These are phyloP conservation scores for Meganola albula DNA, from an alignment of 2,888 invertebrate genomes.

Conservation along the genomic window DNA sequence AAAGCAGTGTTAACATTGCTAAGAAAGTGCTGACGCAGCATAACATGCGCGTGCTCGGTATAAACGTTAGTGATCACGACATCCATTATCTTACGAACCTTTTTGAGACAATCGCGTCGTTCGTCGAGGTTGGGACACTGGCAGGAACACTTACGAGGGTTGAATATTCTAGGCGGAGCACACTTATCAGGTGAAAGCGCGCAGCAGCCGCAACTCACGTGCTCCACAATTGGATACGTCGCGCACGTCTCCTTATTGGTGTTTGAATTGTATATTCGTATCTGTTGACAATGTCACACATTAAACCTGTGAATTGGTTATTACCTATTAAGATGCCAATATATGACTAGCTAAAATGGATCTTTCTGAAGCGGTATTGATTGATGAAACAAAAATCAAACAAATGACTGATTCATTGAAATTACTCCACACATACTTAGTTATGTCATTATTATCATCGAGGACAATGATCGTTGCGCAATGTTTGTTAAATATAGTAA, in stretches of 20 bases:
- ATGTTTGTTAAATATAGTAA: constrained; percentile 32
- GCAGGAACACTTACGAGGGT: constrained; percentile 73
- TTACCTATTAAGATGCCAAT: too few relatives aligned
- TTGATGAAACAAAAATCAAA: too few relatives aligned
- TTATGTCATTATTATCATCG: constrained; percentile 52
- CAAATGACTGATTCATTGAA: constrained; percentile 19
- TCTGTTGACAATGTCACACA: constrained; percentile 37
- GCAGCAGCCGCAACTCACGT: constrained; percentile 61
- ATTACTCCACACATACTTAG: constrained; percentile 16
- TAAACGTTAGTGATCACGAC: constrained; percentile 54
- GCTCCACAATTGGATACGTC: constrained; percentile 57
- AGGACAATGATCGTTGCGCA: constrained; percentile 36
- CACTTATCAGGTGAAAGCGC: constrained; percentile 44
- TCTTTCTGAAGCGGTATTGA: too few relatives aligned
- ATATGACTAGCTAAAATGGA: too few relatives aligned
- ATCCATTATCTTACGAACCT: constrained; percentile 75
- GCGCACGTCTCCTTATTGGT: constrained; percentile 60
- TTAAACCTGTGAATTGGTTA: neutral
- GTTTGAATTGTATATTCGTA: constrained; percentile 59
- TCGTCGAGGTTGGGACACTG: constrained; percentile 66
- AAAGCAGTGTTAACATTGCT: constrained; percentile 44
- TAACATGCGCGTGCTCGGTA: constrained; percentile 42
- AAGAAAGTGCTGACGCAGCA: constrained; percentile 33
- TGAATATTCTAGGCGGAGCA: constrained; percentile 49
- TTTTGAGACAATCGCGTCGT: constrained; percentile 56